phyloP scores from a whole-genome alignment of 2,797 vertebrate genomes.

The Antrozous pallidus region DNA sequence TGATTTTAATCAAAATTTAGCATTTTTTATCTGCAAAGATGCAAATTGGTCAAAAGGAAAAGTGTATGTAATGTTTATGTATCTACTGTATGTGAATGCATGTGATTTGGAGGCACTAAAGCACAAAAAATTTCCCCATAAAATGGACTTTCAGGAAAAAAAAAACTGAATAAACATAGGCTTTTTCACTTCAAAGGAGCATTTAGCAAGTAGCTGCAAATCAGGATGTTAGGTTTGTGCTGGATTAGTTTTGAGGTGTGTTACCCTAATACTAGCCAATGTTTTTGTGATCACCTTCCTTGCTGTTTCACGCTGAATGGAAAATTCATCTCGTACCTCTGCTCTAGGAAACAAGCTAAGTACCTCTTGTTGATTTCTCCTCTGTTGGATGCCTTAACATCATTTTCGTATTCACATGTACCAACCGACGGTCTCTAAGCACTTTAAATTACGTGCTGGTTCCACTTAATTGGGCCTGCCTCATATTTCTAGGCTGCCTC shows the following conservation, averaged over 20 bases:
- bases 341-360: neutral
- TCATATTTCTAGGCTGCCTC: neutral
- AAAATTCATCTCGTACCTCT: constrained; percentile 9
- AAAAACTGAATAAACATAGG: neutral
- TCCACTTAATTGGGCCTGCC: neutral
- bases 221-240: neutral
- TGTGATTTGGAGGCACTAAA: constrained; percentile 18
- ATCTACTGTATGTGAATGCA: neutral
- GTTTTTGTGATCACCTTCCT: neutral
- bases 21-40: constrained; percentile 36
- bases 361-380: neutral
- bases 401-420: neutral
- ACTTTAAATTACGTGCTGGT: constrained; percentile 14
- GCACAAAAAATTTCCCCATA: constrained; percentile 25
- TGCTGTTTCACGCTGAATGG: neutral
- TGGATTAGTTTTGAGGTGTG: neutral
- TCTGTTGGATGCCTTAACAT: neutral
- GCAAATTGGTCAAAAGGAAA: neutral
- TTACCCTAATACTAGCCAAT: neutral
- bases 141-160: neutral
- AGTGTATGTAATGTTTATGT: neutral
- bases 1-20: constrained; percentile 11
- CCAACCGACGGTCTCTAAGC: neutral
- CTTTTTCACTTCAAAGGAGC: neutral
- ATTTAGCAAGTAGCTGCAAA: neutral